Evolutionary conservation across 2,888 invertebrate species (phyloP).

Genomic region (Uloborus plumipes): DNA sequence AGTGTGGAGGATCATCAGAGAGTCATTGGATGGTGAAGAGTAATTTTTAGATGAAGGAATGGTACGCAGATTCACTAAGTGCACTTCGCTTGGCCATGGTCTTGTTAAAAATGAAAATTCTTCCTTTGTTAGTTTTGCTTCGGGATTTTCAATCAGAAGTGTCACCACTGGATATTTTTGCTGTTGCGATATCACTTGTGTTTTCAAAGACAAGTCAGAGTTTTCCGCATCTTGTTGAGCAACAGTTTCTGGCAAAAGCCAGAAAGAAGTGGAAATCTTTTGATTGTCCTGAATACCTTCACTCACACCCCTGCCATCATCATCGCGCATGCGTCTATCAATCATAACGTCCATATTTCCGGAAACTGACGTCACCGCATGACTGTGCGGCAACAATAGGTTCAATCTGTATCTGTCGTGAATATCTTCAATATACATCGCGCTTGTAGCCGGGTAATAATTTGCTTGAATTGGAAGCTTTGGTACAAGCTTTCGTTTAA

Average conservation of each 20-base stretch:
- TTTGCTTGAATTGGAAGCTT: constrained; percentile 91
- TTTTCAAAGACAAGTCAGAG: constrained; percentile 78
- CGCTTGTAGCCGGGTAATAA: constrained; percentile 94
- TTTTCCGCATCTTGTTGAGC: constrained; percentile 66
- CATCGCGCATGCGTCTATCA: constrained; percentile 91
- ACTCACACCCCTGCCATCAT: constrained; percentile 94
- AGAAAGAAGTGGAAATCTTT: constrained; percentile 77
- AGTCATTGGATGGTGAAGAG: constrained; percentile 82
- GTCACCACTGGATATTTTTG: constrained; percentile 85
- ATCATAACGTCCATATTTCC: constrained; percentile 95
- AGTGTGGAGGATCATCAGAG: constrained; percentile 81
- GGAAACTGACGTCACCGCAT: constrained; percentile 86
- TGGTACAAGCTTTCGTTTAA: constrained; percentile 82
- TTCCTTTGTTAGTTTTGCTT: constrained; percentile 23
- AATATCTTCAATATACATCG: constrained; percentile 86
- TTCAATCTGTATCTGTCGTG: constrained; percentile 76
- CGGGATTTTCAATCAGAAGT: constrained; percentile 78
- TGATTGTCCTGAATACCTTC: constrained; percentile 95
- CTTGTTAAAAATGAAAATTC: constrained; percentile 67
- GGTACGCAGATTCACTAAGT: constrained; percentile 84
- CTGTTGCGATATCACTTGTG: constrained; percentile 82
- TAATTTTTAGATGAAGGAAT: constrained; percentile 83
- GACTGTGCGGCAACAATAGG: constrained; percentile 87
- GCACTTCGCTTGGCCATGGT: constrained; percentile 78
- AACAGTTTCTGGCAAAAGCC: constrained; percentile 83